Percentiles rank a stretch among this genome's conserved stretches.
Conservation (phyloP, 2,888 invertebrate genomes). For the Brassicogethes aeneus region DNA sequence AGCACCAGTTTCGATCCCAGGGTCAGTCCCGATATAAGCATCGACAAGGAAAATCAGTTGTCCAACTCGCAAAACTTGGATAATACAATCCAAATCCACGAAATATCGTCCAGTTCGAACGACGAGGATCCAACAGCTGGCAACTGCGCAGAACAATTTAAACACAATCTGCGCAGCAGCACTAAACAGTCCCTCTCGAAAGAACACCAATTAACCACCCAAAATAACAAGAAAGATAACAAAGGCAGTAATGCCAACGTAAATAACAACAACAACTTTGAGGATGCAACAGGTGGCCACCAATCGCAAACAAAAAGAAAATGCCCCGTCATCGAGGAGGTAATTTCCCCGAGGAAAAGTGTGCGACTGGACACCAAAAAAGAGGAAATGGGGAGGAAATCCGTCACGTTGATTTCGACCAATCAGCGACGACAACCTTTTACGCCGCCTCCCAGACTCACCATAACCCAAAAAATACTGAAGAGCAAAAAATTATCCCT, state of each 20-base stretch:
- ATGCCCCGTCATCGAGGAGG: neutral
- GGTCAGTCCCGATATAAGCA: conserved; percentile 4
- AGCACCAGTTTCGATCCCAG: conserved; percentile 31
- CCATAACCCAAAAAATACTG: conserved; percentile 39
- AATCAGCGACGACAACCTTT: neutral
- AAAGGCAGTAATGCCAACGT: conserved; percentile 15
- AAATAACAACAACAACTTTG: too few species aligned
- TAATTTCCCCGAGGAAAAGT: conserved; percentile 26
- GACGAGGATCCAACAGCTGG: conserved; percentile 25
- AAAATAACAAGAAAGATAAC: conserved; percentile 10
- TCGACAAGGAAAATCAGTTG: conserved; percentile 23
- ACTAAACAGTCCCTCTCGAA: conserved; percentile 7
- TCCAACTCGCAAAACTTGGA: conserved; percentile 26
- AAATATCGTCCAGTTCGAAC: conserved; percentile 55
- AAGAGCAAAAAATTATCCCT: conserved; percentile 38
- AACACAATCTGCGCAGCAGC: conserved; percentile 10
- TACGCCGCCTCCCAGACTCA: conserved; percentile 37
- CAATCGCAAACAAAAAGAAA: conserved; percentile 11
- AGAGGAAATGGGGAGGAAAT: conserved; percentile 16
- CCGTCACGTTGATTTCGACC: conserved; percentile 14
- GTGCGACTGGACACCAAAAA: conserved; percentile 15
- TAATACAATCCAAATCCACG: conserved; percentile 54
- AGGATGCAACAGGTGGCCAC: too few species aligned
- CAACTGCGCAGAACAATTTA: neutral
- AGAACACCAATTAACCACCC: conserved; percentile 8